Percentiles rank a stretch among this genome's conserved stretches.
These are phyloP conservation scores for Rhinoraja longicauda DNA, from an alignment of 2,797 vertebrate species.

Conservation along the genomic window DNA sequence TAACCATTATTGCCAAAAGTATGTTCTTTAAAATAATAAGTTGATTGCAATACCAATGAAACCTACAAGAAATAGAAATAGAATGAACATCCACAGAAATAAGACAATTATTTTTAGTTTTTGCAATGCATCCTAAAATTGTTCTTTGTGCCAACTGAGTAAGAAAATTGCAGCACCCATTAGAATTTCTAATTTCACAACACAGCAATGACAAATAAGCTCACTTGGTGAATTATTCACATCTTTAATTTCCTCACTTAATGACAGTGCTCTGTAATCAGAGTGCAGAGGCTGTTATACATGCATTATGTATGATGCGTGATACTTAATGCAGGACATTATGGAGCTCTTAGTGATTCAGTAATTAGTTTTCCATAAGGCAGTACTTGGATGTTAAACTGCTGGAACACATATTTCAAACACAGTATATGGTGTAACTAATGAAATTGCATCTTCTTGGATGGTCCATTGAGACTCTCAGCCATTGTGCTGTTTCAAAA, in stretches of 20 bases:
- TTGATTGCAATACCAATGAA: not conserved
- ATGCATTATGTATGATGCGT: constrained; percentile 79
- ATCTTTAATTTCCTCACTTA: constrained; percentile 82
- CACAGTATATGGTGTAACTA: constrained; percentile 48
- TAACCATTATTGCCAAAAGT: constrained; percentile 16
- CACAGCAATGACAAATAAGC: constrained; percentile 73
- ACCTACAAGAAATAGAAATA: not conserved
- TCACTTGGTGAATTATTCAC: constrained; percentile 79
- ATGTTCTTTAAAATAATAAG: not conserved
- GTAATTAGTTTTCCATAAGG: constrained; percentile 79
- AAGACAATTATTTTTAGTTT: constrained; percentile 77
- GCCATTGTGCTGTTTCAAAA: constrained; percentile 29
- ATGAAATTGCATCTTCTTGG: constrained; percentile 46
- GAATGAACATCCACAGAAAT: constrained; percentile 58
- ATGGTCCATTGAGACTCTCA: constrained; percentile 39
- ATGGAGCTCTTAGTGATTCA: constrained; percentile 73
- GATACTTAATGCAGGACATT: constrained; percentile 80
- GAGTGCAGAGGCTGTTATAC: constrained; percentile 72
- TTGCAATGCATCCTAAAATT: constrained; percentile 77
- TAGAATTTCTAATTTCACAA: constrained; percentile 81
- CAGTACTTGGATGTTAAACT: constrained; percentile 67
- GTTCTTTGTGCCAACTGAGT: constrained; percentile 76
- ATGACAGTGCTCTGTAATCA: constrained; percentile 79
- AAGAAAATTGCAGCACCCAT: constrained; percentile 79
- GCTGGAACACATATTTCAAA: constrained; percentile 46